A percentile compares a stretch with the other conserved stretches of the same genome.
phyloP scores from a whole-genome alignment of 2,113 vertebrate species.

The Zosterops hypoxanthus region DNA sequence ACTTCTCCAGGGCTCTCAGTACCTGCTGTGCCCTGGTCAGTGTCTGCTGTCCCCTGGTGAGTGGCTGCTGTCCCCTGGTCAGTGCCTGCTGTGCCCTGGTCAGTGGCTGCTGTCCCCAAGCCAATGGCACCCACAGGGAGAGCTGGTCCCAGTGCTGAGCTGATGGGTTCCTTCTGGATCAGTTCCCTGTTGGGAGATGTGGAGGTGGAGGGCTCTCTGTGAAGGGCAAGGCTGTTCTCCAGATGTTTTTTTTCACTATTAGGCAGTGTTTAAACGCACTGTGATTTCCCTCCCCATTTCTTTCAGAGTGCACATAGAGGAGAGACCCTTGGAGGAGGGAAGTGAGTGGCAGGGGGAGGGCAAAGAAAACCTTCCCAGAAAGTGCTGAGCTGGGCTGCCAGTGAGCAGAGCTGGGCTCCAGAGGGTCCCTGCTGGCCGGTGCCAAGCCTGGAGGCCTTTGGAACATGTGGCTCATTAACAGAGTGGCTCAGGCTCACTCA shows the following conservation, averaged over 20 bases:
- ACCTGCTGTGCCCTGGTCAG: background rate
- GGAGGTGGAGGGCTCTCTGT: background rate
- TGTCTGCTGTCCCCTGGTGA: background rate
- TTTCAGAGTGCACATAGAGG: background rate
- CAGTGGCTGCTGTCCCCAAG: background rate
- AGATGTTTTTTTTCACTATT: slow-evolving; percentile 40
- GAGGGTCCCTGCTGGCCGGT: rapidly evolving
- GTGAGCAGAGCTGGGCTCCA: background rate
- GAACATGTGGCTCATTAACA: background rate
- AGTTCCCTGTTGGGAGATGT: background rate
- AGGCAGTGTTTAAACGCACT: slow-evolving; percentile 13
- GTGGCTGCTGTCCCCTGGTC: background rate
- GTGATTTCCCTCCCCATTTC: rapidly evolving
- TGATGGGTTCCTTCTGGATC: background rate
- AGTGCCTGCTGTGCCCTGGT: background rate
- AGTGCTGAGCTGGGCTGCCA: background rate
- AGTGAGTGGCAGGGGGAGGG: background rate
- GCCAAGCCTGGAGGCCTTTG: slow-evolving; percentile 29
- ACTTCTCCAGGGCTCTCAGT: background rate
- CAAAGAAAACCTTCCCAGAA: background rate
- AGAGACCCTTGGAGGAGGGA: background rate
- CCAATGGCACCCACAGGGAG: background rate
- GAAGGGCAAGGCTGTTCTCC: slow-evolving; percentile 30
- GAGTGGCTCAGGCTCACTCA: background rate
- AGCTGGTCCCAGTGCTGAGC: background rate